Conservation (phyloP, 92 coral and sea anemone species). For the Heteractis magnifica region DNA sequence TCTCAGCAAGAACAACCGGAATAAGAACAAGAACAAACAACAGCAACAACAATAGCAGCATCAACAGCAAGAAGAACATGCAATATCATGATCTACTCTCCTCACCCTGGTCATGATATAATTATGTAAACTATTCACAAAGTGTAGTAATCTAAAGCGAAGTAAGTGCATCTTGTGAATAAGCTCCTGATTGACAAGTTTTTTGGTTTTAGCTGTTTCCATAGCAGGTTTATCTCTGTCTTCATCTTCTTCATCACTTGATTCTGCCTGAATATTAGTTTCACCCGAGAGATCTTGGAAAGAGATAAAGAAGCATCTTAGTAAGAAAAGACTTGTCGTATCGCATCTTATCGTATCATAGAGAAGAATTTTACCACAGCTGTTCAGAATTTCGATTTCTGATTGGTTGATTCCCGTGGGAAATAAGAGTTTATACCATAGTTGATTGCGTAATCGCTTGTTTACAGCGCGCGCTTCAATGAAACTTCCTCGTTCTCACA, state of each 20-base stretch:
- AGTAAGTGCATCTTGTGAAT: constrained; percentile 83
- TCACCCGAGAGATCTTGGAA: constrained; percentile 32
- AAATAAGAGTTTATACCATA: too few relatives aligned
- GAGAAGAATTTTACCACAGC: too few relatives aligned
- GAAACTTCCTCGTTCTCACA: too few relatives aligned
- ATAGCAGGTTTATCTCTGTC: constrained; percentile 16
- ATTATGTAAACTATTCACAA: constrained; percentile 86
- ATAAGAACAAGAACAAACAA: background rate
- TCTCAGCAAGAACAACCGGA: background rate
- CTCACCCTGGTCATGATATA: constrained; percentile 97
- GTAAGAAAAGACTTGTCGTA: background rate
- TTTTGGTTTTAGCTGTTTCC: background rate
- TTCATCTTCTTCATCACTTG: constrained; percentile 52
- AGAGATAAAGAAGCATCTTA: background rate
- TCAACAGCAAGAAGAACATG: too few relatives aligned
- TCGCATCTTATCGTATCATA: too few relatives aligned
- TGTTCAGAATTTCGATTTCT: too few relatives aligned
- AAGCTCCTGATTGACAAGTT: constrained; percentile 43
- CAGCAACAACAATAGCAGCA: too few relatives aligned
- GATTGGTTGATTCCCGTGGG: too few relatives aligned
- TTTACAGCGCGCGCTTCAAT: too few relatives aligned
- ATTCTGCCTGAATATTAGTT: constrained; percentile 2
- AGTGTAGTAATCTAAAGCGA: constrained; percentile 90
- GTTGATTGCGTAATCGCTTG: too few relatives aligned
- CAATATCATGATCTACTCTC: background rate